Base-by-base conservation (phyloP, 2,888 invertebrate genomes). In the Fragum sueziense region DNA sequence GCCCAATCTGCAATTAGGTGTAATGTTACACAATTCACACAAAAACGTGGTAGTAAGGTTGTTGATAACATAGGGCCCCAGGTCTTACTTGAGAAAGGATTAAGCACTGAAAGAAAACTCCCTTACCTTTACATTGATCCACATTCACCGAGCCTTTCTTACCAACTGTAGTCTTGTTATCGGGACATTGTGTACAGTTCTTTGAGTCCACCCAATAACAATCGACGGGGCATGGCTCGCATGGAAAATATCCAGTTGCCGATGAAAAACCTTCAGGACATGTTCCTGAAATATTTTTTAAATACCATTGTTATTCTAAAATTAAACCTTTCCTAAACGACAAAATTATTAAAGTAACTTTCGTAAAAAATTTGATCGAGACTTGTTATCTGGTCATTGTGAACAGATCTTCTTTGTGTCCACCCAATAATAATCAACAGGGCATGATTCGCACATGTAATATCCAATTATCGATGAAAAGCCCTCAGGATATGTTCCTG, bases 181-280 rank as follows among this genome's bases (percentile, higher is more conserved):
- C 14, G 1, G 65, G 65, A 37, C 65, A 65, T n/a, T 0, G 25
- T 14, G 22, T n/a, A 31, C 65, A 65, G 17, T 37, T 65, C 65
- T 37, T 41, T 65, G 65, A 65, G 27, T 65, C 41, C 41, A 37
- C 41, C 65, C 65, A 65, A n/a, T 41, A 65, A 37, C 25, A 9
- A 41, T 65, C 41, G 11, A 25, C 27, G 2, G 25, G 41, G 25
- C 65, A 65, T 14, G 65, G 41, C 9, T 22, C 22, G 27, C 65
- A 65, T 9, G 65, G 65, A 65, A 41, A 41, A 41, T 41, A 65
- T 22, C 65, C 65, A 22, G 7, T 20, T n/a, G 22, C 17, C 0
- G 65, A 65, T 22, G 65, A 22, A 25, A 65, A 65, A 22, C 65
- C 65, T 20, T n/a, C 25, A 25, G 65, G 65, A n/a, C 65, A 65